phyloP scores from a whole-genome alignment of 2,888 invertebrate genomes.

The Acleris emargana region DNA sequence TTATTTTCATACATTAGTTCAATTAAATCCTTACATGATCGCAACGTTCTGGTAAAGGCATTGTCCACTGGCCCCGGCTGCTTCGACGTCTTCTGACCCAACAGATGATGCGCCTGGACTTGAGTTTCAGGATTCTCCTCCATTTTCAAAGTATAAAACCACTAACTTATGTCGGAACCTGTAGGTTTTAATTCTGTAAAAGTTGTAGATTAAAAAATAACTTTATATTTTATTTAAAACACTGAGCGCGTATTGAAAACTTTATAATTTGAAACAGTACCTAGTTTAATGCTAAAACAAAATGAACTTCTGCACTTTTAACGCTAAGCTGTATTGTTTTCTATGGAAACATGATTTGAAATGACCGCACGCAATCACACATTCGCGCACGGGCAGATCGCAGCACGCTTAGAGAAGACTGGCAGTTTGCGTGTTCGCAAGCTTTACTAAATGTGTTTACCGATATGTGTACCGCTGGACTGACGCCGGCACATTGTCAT shows the following conservation, averaged over 20 bases:
- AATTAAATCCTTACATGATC: constrained; percentile 67
- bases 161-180: background rate
- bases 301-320: too few relatives aligned
- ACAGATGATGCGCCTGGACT: constrained; percentile 70
- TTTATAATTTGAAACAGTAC: background rate
- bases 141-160: constrained; percentile 46
- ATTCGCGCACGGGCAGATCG: constrained; percentile 31
- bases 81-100: constrained; percentile 62
- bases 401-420: constrained; percentile 27
- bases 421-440: constrained; percentile 32
- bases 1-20: background rate
- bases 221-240: background rate
- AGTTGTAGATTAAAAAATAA: too few relatives aligned
- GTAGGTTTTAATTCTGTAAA: constrained; percentile 3
- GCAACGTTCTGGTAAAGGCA: constrained; percentile 59
- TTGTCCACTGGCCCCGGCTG: constrained; percentile 58
- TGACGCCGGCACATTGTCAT: constrained; percentile 22
- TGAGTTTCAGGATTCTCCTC: constrained; percentile 59
- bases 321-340: too few relatives aligned
- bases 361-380: constrained; percentile 6
- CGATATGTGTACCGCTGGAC: constrained; percentile 11
- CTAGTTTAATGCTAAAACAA: background rate
- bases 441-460: constrained; percentile 23
- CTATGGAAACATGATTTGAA: constrained; percentile 3
- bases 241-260: background rate